Evolutionary conservation across 2,113 vertebrate genomes (phyloP), one percentile per base, ranked within the genome.

Genomic region (Syngnathus floridae): DNA sequence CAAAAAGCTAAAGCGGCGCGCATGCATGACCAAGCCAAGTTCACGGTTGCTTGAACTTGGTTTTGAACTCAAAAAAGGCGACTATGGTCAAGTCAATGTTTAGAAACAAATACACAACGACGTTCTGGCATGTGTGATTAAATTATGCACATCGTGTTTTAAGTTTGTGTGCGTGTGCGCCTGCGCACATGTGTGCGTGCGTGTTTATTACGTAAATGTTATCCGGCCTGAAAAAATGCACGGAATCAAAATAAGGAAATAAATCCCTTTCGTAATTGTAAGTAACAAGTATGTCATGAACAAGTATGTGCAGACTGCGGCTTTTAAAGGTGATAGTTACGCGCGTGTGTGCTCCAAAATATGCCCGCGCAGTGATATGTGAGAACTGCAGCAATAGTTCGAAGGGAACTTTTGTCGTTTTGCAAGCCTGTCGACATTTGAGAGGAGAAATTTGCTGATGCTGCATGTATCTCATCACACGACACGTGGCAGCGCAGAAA

Each of bases 11-110:
- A 26, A 6, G 12, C 41, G 19, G 13, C 48, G 37, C 40, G 26
- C 60, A 21, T 1, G 5, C 3, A 43, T 5, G 21, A 75, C 64
- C 56, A 35, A 78, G 51, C 75, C 86, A 88, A 84, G 82, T 85
- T 88, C 82, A 88, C 1, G 52, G 57, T 62, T 59, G 22, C 22
- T 69, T 88, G 86, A 88, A 84, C 86, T 88, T 88, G 82, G 84
- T 85, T 73, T 84, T 88, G 83, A 87, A 83, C 83, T 84, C 77
- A 41, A 73, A 71, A 80, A 68, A 56, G 37, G 55, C 38, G 1
- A 63, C 54, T 57, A 64, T 41, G 11, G 13, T 12, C 5, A 1
- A 11, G 21, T 31, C 54, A 56, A 35, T 62, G 48, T 66, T 10
- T 13, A 51, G 8, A 55, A 49, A 17, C 4, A 67, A 74, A 52